Conservation (phyloP, 2,113 vertebrate genomes). For the Piaya cayana region DNA sequence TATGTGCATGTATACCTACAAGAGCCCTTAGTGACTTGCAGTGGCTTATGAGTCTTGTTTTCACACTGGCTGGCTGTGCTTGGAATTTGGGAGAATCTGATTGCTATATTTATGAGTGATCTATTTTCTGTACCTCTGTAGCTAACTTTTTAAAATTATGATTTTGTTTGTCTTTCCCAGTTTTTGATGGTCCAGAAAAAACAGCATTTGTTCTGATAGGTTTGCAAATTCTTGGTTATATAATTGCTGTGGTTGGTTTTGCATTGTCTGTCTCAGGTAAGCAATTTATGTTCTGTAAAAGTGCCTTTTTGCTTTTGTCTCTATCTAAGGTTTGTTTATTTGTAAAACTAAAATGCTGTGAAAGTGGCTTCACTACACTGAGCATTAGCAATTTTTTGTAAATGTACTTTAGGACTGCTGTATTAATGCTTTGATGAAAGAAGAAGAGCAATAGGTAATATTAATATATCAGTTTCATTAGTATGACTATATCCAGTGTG, state of each 20-base stretch:
- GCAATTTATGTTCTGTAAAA: background rate
- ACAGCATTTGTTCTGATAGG: conserved; percentile 57
- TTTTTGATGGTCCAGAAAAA: conserved; percentile 36
- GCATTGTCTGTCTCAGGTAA: conserved; percentile 74
- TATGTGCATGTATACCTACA: rapidly evolving
- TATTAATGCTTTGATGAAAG: background rate
- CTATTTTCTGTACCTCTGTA: background rate
- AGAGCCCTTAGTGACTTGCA: background rate
- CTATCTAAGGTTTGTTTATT: background rate
- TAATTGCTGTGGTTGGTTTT: conserved; percentile 73
- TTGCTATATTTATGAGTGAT: background rate
- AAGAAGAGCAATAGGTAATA: background rate
- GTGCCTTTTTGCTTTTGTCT: background rate
- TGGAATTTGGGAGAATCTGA: background rate
- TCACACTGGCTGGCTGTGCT: background rate
- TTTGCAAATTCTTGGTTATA: conserved; percentile 69
- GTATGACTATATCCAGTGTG: background rate
- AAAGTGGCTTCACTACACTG: background rate
- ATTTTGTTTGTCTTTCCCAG: conserved; percentile 18
- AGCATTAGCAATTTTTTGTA: background rate
- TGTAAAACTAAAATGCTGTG: background rate
- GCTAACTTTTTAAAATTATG: background rate
- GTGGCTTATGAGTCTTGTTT: background rate
- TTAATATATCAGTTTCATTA: background rate
- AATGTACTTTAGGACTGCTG: background rate